Evolutionary conservation across 2,888 invertebrate genomes (phyloP), one percentile per base, ranked within the genome.

Genomic region (Drosophila mulleri): DNA sequence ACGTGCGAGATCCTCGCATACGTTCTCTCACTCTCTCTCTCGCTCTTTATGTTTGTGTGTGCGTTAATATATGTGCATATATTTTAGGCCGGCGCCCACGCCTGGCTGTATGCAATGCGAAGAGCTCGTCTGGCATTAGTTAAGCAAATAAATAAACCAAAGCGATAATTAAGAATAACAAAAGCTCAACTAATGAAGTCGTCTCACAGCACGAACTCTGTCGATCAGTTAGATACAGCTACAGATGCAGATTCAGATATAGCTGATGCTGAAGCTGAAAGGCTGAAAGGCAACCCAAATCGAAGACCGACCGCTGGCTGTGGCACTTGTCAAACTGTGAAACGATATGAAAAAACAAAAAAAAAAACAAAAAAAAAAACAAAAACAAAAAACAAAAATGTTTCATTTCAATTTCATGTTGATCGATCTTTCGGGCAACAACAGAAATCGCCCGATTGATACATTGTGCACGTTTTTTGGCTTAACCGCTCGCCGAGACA

Each of bases 391-490:
- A 26, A 26, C n/a, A 48, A 11, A 50, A 32, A 50, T 50, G 32
- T 90, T 75, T 85, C 75, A 90, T 91, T 91, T 91, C 91, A 91
- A 91, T 92, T 91, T 89, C 85, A 89, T 89, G 78, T 91, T 91
- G 91, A 91, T 92, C 91, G 91, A 91, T 91, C 91, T 90, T 44
- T 44, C 83, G 67, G 72, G 58, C 65, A 56, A 72, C 41, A 62
- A 66, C 47, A 35, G 80, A 90, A 90, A 89, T 91, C 88, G 77
- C 78, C 91, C 85, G 90, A 90, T 90, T 91, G 91, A 91, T 91
- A 86, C 86, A 90, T 91, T 92, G 90, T 86, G 86, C 91, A 90
- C 87, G 90, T 87, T 92, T 91, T 83, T 82, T 88, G 90, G 88
- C 86, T 86, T 86, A 85, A 48, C 47, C 47, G 41, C 29, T 26